phyloP scores from a whole-genome alignment of 2,888 invertebrate species.

The Lepas anatifera region DNA sequence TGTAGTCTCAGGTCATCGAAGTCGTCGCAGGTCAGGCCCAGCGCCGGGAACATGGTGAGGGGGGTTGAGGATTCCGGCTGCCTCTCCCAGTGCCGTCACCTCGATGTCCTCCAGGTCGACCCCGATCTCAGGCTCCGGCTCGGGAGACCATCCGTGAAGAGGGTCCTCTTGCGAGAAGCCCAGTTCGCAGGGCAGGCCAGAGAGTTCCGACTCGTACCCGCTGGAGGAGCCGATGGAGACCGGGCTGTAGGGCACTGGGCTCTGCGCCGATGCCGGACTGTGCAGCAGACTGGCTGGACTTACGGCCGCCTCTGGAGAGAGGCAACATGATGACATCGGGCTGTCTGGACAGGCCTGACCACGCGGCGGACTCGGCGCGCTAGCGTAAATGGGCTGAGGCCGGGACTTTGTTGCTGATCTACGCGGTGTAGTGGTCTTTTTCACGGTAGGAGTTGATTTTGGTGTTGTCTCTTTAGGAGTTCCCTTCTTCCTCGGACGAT shows the following conservation, averaged over 20 bases:
- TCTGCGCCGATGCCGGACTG: background rate
- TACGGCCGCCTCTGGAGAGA: background rate
- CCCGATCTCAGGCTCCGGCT: background rate
- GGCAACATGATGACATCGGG: background rate
- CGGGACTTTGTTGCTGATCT: no score
- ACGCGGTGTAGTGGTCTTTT: no score
- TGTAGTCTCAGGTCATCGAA: background rate
- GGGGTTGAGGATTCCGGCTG: background rate
- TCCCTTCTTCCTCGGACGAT: slow-evolving; percentile 19
- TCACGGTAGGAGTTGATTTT: background rate
- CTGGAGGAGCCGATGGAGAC: slow-evolving; percentile 2
- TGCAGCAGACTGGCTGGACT: background rate
- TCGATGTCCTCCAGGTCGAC: slow-evolving; percentile 3
- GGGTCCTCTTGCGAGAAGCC: background rate
- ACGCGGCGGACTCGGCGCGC: background rate
- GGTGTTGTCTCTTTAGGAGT: background rate
- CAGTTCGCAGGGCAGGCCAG: background rate
- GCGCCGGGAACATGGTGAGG: slow-evolving; percentile 4
- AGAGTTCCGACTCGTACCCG: slow-evolving; percentile 5
- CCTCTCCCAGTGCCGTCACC: background rate
- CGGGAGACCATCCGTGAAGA: background rate
- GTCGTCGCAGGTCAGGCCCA: slow-evolving; percentile 8
- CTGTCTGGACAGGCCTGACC: background rate
- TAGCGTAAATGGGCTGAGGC: background rate
- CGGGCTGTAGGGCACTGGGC: background rate